These are phyloP conservation scores for Colinus virginianus DNA, from an alignment of 2,113 vertebrate species.

Conservation along the genomic window DNA sequence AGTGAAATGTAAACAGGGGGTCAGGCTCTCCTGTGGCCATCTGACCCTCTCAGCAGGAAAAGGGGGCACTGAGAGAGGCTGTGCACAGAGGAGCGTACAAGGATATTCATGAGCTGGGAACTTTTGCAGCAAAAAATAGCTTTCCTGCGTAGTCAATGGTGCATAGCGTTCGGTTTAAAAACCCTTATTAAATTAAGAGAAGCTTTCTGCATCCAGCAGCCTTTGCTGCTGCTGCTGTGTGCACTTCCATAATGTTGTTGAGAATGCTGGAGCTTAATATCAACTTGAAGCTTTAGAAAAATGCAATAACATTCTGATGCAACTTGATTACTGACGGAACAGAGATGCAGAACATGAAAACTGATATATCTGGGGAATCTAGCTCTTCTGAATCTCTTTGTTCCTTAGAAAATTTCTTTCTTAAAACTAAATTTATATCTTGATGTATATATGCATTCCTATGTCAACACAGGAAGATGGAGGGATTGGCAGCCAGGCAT, in stretches of 20 bases:
- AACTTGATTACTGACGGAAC: constrained; percentile 67
- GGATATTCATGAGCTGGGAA: constrained; percentile 47
- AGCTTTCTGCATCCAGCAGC: constrained; percentile 39
- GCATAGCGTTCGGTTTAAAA: constrained; percentile 59
- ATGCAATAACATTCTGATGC: constrained; percentile 70
- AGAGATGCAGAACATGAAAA: constrained; percentile 54
- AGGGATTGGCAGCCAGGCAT: constrained; percentile 28
- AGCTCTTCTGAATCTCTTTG: constrained; percentile 33
- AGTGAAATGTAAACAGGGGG: constrained; percentile 45
- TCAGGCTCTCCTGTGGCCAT: constrained; percentile 48
- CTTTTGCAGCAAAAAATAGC: constrained; percentile 52
- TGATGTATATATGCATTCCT: constrained; percentile 35
- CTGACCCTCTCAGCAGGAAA: constrained; percentile 56
- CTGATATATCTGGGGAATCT: constrained; percentile 44
- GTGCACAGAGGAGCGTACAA: not conserved
- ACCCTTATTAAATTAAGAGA: constrained; percentile 70
- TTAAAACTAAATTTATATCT: not conserved
- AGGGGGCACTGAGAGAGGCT: constrained; percentile 36
- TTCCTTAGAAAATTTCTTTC: not conserved
- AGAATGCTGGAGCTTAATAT: constrained; percentile 55
- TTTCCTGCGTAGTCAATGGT: constrained; percentile 63
- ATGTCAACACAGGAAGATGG: constrained; percentile 30
- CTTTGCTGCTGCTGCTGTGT: constrained; percentile 2
- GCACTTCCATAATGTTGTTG: constrained; percentile 55
- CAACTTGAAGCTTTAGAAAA: constrained; percentile 70